Percentiles rank a stretch among this genome's conserved stretches.
Conservation (phyloP, 92 coral and sea anemone species). For the Paramuricea clavata region DNA sequence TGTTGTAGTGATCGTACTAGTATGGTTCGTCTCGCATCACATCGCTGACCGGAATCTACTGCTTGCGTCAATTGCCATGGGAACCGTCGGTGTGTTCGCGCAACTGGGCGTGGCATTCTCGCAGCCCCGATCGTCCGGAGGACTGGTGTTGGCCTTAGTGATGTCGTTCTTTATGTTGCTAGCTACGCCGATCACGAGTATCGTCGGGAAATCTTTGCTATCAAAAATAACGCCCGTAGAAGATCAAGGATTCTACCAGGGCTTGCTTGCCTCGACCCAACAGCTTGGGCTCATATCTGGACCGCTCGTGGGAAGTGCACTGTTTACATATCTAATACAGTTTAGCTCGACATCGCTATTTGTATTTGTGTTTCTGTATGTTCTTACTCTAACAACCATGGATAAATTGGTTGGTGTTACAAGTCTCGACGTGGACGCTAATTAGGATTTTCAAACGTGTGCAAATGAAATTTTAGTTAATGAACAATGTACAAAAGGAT, state of each 20-base stretch:
- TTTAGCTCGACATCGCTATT: constrained; percentile 27
- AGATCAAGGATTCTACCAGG: constrained; percentile 46
- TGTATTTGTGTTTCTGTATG: background rate
- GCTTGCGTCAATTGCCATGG: constrained; percentile 50
- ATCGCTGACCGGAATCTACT: constrained; percentile 42
- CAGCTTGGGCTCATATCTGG: constrained; percentile 42
- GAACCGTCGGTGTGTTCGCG: constrained; percentile 40
- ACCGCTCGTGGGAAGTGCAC: constrained; percentile 47
- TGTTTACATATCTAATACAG: constrained; percentile 14
- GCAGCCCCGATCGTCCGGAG: constrained; percentile 25
- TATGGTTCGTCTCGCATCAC: constrained; percentile 33
- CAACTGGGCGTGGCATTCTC: constrained; percentile 41
- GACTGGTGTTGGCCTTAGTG: background rate
- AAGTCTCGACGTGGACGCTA: background rate
- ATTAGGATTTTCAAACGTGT: no score
- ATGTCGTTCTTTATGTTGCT: constrained; percentile 44
- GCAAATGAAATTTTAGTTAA: background rate
- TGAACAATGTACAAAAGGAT: no score
- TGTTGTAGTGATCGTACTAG: constrained; percentile 28
- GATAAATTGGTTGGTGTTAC: constrained; percentile 4
- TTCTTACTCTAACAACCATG: constrained; percentile 17
- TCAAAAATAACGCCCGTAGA: constrained; percentile 34
- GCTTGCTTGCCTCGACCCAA: constrained; percentile 35
- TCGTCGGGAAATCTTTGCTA: constrained; percentile 42
- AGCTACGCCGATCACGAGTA: constrained; percentile 43